These are phyloP conservation scores for Microplitis manilae DNA, from an alignment of 2,888 invertebrate species.

Conservation along the genomic window DNA sequence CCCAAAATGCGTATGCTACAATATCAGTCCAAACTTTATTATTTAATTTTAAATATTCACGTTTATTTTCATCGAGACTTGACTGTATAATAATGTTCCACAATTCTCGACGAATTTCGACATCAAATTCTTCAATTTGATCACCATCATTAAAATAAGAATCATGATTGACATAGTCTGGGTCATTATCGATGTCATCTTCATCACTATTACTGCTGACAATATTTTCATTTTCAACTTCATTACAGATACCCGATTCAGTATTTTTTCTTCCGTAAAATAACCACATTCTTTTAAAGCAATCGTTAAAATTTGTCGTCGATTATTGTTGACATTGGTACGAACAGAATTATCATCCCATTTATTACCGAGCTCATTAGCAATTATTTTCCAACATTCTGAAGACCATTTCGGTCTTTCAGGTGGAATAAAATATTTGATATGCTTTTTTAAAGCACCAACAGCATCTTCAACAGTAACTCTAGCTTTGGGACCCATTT, in stretches of 20 bases:
- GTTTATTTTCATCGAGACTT: neutral
- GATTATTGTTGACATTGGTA: slow-evolving; percentile 1
- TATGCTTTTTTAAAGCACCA: slow-evolving; percentile 1
- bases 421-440: slow-evolving; percentile 9
- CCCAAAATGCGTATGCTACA: neutral
- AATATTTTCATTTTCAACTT: neutral
- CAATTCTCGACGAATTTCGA: neutral
- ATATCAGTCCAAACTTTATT: slow-evolving; percentile 3
- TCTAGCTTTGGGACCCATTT: slow-evolving; percentile 4
- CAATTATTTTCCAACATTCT: neutral
- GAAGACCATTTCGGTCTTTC: slow-evolving; percentile 1
- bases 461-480: neutral
- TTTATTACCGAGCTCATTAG: neutral
- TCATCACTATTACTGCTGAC: slow-evolving; percentile 8
- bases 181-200: neutral
- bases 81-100: neutral
- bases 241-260: neutral
- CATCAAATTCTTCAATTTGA: slow-evolving; percentile 7
- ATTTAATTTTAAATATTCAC: neutral
- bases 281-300: slow-evolving; percentile 6
- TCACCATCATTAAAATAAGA: neutral
- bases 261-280: neutral
- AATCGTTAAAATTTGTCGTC: neutral
- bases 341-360: neutral
- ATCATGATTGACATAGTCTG: neutral